Evolutionary conservation across 2,113 vertebrate genomes (phyloP).

Genomic region (Mirounga angustirostris): DNA sequence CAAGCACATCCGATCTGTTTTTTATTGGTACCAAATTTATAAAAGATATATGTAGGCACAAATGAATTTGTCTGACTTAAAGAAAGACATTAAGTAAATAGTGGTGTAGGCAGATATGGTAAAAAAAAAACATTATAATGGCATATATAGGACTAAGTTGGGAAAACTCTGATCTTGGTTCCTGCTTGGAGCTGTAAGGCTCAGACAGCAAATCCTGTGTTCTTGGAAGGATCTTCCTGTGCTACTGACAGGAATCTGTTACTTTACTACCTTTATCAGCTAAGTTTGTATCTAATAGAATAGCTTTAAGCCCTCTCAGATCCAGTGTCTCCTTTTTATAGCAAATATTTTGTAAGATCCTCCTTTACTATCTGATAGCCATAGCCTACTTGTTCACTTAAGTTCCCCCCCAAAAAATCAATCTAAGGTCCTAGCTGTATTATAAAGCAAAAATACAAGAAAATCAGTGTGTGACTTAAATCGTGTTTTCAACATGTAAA

Average conservation of each 20-base stretch:
- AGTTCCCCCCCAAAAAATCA: background rate
- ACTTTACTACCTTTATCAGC: background rate
- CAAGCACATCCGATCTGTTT: background rate
- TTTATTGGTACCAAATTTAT: constrained; percentile 15
- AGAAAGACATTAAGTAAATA: background rate
- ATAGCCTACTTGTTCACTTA: background rate
- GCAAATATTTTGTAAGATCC: background rate
- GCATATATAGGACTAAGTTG: background rate
- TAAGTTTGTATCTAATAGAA: background rate
- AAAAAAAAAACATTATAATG: background rate
- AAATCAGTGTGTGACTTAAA: background rate
- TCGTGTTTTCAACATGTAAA: background rate
- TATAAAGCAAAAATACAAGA: constrained; percentile 33
- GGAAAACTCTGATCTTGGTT: background rate
- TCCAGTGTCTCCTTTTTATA: background rate
- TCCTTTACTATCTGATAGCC: background rate
- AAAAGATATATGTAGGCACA: background rate
- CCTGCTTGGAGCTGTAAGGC: background rate
- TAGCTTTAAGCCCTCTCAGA: background rate
- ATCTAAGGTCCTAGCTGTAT: background rate
- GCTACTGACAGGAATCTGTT: background rate
- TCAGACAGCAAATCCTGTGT: background rate
- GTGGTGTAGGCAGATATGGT: background rate
- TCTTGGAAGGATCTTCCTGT: background rate
- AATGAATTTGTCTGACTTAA: background rate